Percentiles rank a stretch among this genome's conserved stretches.
These are phyloP conservation scores for Diprion similis DNA, from an alignment of 1,140 invertebrate genomes.

Conservation along the genomic window DNA sequence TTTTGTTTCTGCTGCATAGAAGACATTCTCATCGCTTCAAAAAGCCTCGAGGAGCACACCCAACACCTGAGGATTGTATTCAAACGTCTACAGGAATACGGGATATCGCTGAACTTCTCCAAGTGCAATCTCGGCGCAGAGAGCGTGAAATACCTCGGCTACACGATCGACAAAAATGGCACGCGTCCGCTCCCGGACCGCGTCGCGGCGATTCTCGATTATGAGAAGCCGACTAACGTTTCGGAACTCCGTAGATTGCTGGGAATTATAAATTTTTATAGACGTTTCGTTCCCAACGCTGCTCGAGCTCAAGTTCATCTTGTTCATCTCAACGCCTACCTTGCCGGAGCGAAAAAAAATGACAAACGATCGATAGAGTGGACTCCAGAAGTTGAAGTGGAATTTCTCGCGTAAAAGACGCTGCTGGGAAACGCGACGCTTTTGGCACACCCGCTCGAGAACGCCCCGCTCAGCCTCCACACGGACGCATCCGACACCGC, in stretches of 20 bases:
- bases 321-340: slow-evolving; percentile 19
- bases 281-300: slow-evolving; percentile 26
- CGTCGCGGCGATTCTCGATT: slow-evolving; percentile 17
- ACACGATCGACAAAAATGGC: slow-evolving; percentile 34
- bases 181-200: slow-evolving; percentile 19
- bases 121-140: slow-evolving; percentile 34
- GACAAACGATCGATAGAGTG: slow-evolving; percentile 25
- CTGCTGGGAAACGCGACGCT: too few relatives aligned
- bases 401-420: slow-evolving; percentile 36
- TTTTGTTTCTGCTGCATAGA: slow-evolving; percentile 60
- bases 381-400: slow-evolving; percentile 18
- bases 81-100: slow-evolving; percentile 29
- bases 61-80: slow-evolving; percentile 37
- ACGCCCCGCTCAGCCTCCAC: slow-evolving; percentile 11
- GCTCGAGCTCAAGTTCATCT: too few relatives aligned
- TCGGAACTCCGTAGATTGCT: slow-evolving; percentile 26
- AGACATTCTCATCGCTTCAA: slow-evolving; percentile 62
- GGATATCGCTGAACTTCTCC: slow-evolving; percentile 35
- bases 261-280: slow-evolving; percentile 34
- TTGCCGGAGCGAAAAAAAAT: slow-evolving; percentile 19
- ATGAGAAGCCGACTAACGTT: slow-evolving; percentile 19
- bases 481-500: too few relatives aligned
- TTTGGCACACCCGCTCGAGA: slow-evolving; percentile 11
- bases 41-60: slow-evolving; percentile 36
- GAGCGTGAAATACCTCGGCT: slow-evolving; percentile 33